Percentiles rank a stretch among this genome's conserved stretches.
These are phyloP conservation scores for Zalophus californianus DNA, from an alignment of 2,797 vertebrate species.

Conservation along the genomic window DNA sequence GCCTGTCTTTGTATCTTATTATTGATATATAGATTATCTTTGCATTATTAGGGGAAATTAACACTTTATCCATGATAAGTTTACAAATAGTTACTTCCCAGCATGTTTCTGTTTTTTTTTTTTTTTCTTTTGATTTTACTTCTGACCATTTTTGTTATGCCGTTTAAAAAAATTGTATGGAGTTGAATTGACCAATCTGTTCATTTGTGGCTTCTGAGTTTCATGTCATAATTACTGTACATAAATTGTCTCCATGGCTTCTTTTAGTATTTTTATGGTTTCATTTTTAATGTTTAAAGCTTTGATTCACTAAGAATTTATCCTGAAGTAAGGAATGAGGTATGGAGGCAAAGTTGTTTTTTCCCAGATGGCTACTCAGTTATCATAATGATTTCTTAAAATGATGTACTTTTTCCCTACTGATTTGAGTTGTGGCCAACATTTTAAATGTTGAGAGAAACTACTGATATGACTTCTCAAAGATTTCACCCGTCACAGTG, in stretches of 20 bases:
- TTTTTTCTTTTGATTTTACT: background rate
- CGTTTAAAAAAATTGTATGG: background rate
- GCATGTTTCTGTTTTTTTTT: background rate
- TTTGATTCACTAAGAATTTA: constrained; percentile 47
- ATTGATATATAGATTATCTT: background rate
- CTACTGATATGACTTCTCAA: background rate
- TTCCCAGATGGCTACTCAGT: background rate
- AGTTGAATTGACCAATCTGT: background rate
- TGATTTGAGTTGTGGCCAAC: background rate
- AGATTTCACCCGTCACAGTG: background rate
- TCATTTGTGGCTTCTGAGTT: constrained; percentile 23
- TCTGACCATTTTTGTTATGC: background rate
- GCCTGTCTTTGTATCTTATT: background rate
- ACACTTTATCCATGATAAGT: background rate
- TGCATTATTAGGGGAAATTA: background rate
- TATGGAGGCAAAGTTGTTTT: constrained; percentile 8
- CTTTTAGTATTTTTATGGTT: constrained; percentile 41
- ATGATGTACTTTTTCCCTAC: background rate
- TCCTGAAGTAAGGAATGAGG: background rate
- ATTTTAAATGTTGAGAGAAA: background rate
- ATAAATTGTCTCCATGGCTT: background rate
- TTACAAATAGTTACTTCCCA: background rate
- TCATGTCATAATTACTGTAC: background rate
- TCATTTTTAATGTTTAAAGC: constrained; percentile 34
- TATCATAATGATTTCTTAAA: background rate